phyloP scores from a whole-genome alignment of 2,888 invertebrate genomes.

The Tineola bisselliella region DNA sequence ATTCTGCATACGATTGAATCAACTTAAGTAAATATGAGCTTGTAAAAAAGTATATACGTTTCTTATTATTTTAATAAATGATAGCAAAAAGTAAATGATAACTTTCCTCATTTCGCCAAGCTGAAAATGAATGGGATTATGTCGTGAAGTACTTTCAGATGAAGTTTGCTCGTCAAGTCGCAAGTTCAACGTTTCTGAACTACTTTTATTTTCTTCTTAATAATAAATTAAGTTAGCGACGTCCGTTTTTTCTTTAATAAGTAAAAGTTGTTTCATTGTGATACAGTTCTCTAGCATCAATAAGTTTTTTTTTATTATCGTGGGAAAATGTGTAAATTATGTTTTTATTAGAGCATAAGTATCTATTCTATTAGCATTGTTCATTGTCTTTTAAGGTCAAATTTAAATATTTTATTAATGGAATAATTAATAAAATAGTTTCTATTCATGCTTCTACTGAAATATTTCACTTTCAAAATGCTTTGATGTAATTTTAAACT shows the following conservation, averaged over 20 bases:
- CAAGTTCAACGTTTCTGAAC: not conserved
- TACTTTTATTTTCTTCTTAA: constrained; percentile 8
- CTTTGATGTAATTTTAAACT: not conserved
- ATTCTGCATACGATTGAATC: too few species aligned
- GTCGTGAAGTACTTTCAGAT: not conserved
- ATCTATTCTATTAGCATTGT: constrained; percentile 5
- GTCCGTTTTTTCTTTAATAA: not conserved
- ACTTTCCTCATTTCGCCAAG: not conserved
- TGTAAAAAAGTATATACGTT: too few species aligned
- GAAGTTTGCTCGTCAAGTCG: not conserved
- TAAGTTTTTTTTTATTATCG: constrained; percentile 2
- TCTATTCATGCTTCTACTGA: not conserved
- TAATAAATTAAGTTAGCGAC: constrained; percentile 3
- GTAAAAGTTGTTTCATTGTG: constrained; percentile 4
- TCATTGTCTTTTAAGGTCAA: constrained; percentile 11
- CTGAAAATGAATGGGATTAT: not conserved
- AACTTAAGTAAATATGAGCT: too few species aligned
- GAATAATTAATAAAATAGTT: not conserved
- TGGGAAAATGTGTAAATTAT: constrained; percentile 10
- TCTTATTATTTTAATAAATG: too few species aligned
- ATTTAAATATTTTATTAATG: not conserved
- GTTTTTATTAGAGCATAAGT: constrained; percentile 9
- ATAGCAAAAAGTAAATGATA: not conserved
- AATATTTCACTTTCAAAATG: not conserved
- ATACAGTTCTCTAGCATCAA: constrained; percentile 7